phyloP scores from a whole-genome alignment of 1,140 invertebrate species.

The Drosophila nannoptera region DNA sequence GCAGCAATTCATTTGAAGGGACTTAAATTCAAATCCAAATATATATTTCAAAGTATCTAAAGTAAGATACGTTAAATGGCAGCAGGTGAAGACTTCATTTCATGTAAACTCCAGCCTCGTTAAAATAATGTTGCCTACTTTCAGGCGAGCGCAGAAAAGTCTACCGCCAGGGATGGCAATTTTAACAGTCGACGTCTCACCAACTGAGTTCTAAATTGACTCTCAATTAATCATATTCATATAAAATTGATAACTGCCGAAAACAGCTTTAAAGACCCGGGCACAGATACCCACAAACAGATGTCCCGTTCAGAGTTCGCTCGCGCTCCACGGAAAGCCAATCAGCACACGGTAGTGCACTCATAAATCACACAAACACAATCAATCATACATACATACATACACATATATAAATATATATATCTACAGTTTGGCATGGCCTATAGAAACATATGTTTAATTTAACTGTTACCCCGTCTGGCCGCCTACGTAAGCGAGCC shows the following conservation, averaged over 20 bases:
- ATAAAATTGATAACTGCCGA: too few relatives aligned
- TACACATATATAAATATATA: conserved; percentile 9
- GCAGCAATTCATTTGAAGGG: too few relatives aligned
- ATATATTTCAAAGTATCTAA: too few relatives aligned
- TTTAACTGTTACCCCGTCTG: conserved; percentile 19
- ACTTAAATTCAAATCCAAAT: too few relatives aligned
- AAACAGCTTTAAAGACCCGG: conserved; percentile 1
- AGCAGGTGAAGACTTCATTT: too few relatives aligned
- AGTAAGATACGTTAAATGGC: too few relatives aligned
- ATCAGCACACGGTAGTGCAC: conserved; percentile 27
- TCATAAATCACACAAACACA: background rate
- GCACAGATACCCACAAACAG: background rate
- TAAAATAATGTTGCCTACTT: conserved; percentile 27
- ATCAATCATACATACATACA: too few relatives aligned
- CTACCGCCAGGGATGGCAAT: conserved; percentile 4
- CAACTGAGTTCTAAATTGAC: too few relatives aligned
- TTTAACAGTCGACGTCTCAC: too few relatives aligned
- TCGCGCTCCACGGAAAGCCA: conserved; percentile 33
- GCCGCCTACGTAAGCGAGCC: conserved; percentile 8
- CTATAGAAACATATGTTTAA: conserved; percentile 22
- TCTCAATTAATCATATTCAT: too few relatives aligned
- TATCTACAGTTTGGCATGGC: too few relatives aligned
- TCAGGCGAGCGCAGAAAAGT: background rate
- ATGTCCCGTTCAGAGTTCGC: conserved; percentile 10
- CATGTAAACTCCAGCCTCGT: too few relatives aligned